Conservation (phyloP, 2,113 vertebrate genomes). For the Montifringilla adamsi region DNA sequence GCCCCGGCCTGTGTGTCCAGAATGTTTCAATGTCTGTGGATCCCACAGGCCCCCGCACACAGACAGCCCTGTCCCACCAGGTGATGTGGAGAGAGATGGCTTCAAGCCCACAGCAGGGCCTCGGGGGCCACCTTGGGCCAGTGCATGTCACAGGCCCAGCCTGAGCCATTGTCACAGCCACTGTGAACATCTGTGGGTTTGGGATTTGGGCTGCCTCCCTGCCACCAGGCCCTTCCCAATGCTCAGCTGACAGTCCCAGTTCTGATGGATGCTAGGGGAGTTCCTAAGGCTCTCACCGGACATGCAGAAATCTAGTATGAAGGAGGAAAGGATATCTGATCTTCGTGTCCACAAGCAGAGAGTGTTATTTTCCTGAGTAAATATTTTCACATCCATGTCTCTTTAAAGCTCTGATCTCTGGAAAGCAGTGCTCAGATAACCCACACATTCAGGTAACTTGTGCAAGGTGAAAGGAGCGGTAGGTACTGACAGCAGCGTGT, state of each 20-base stretch:
- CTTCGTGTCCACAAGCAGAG: background rate
- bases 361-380: background rate
- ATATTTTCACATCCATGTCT: background rate
- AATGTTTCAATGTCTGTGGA: fast-evolving
- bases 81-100: fast-evolving
- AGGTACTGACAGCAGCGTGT: background rate
- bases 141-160: too few species aligned
- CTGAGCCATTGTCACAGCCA: fast-evolving
- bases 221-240: background rate
- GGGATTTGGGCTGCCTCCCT: background rate
- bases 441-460: background rate
- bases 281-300: fast-evolving
- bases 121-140: fast-evolving
- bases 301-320: fast-evolving
- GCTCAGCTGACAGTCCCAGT: fast-evolving
- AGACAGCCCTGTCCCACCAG: background rate
- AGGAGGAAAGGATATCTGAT: background rate
- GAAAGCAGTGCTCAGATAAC: background rate
- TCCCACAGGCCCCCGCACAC: fast-evolving
- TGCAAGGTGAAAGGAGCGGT: background rate
- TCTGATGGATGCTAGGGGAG: fast-evolving
- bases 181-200: fast-evolving
- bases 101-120: background rate
- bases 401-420: background rate
- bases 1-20: fast-evolving